Evolutionary conservation across 2,888 invertebrate species (phyloP), one percentile per base, ranked within the genome.

Genomic region (Sepiola atlantica): DNA sequence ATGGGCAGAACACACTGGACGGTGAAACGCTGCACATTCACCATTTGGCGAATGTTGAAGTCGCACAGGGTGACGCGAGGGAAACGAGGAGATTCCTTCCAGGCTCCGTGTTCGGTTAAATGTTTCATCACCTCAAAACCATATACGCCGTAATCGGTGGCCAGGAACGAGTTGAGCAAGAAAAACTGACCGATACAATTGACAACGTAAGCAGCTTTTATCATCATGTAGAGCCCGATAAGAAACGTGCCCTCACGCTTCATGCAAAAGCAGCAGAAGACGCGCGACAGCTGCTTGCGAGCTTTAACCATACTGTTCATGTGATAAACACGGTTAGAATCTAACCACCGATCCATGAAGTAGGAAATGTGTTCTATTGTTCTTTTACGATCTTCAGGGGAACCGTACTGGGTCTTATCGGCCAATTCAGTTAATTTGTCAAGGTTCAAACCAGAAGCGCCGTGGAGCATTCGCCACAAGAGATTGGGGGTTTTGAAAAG

Each of bases 1-100:
- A 97, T 96, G 18, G 97, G 96, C 92, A 96, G 95, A 24, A 96
- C 96, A 95, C 96, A 96, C 94, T 96, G 97, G 16, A 97, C 96
- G 14, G 96, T 96, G 96, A 96, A 96, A 45, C 96, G 95, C 93
- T 96, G 96, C 10, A 97, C 95, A 94, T 97, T 97, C 93, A 95
- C 95, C 95, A 97, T 95, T 95, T 96, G 96, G 0, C 97, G 95
- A 77, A 97, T 96, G 91, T 96, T 95, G 95, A 97, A 96, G 94
- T 97, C 97, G 94, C 97, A 97, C 35, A 97, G 94, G 10, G 97
- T 97, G 45, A 97, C 96, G 0, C 96, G 95, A 4, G 97, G 97
- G 94, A 97, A 97, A 21, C 96, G 95, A 16, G 96, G 96, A 0
- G 96, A 96, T 93, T 96, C 95, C 94, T 95, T 96, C 95, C 96